These are phyloP conservation scores for Drosophila mettleri DNA, from an alignment of 2,888 invertebrate species.

Conservation along the genomic window DNA sequence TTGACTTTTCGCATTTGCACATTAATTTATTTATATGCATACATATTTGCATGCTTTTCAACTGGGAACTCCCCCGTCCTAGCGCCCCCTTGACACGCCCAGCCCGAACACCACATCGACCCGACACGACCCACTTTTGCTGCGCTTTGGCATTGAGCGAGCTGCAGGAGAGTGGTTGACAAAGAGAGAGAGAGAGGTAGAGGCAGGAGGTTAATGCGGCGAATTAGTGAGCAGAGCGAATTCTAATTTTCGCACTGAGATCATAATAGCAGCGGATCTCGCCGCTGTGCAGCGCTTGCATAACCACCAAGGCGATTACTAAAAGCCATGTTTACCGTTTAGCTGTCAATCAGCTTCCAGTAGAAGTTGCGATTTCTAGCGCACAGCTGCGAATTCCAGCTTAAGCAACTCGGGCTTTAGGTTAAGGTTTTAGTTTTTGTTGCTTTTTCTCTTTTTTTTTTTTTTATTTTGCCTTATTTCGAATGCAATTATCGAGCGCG, in stretches of 20 bases:
- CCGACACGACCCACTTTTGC: slow-evolving; percentile 74
- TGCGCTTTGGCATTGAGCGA: slow-evolving; percentile 65
- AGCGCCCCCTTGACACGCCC: background rate
- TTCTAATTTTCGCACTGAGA: slow-evolving; percentile 74
- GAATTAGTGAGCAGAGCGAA: slow-evolving; percentile 50
- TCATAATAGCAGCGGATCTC: slow-evolving; percentile 67
- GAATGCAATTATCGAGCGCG: slow-evolving; percentile 37
- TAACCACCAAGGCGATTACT: slow-evolving; percentile 48
- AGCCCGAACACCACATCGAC: slow-evolving; percentile 29
- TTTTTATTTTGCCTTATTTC: slow-evolving; percentile 7
- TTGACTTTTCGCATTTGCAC: slow-evolving; percentile 74
- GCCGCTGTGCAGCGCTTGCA: slow-evolving; percentile 35
- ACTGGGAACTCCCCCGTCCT: slow-evolving; percentile 69
- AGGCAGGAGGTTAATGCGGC: slow-evolving; percentile 21
- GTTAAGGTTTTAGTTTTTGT: slow-evolving; percentile 4
- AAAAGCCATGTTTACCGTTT: slow-evolving; percentile 62
- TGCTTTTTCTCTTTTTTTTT: background rate
- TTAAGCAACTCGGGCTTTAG: slow-evolving; percentile 5
- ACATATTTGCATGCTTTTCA: slow-evolving; percentile 77
- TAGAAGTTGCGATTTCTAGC: slow-evolving; percentile 53
- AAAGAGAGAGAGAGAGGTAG: slow-evolving; percentile 3
- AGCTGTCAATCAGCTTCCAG: slow-evolving; percentile 51
- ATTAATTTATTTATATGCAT: slow-evolving; percentile 78
- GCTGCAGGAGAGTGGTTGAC: slow-evolving; percentile 17
- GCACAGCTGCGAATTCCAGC: slow-evolving; percentile 49